A percentile compares a stretch with the other conserved stretches of the same genome.
phyloP scores from a whole-genome alignment of 2,888 invertebrate species.

The Scaptomyza reducta region DNA sequence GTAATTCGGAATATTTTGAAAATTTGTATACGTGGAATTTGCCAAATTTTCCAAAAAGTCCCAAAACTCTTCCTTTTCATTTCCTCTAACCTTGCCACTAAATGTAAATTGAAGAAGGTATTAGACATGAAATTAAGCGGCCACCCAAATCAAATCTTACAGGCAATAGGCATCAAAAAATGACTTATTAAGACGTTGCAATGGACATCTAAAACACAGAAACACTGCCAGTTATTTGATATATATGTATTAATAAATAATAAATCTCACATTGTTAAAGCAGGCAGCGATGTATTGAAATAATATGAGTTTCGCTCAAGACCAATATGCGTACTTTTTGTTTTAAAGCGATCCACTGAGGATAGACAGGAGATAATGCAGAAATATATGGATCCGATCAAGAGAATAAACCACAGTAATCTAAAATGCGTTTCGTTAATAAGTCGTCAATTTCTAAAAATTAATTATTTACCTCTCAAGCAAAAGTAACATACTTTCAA shows the following conservation, averaged over 20 bases:
- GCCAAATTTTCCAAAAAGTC: conserved; percentile 82
- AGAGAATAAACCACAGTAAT: conserved; percentile 75
- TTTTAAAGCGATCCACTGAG: conserved; percentile 80
- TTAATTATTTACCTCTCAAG: conserved; percentile 67
- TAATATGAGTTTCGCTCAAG: conserved; percentile 82
- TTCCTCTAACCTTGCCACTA: conserved; percentile 39
- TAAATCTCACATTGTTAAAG: conserved; percentile 73
- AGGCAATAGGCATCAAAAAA: conserved; percentile 73
- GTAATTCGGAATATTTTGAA: conserved; percentile 77
- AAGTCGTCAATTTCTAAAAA: not conserved
- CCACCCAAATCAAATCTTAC: conserved; percentile 45
- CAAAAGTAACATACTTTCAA: conserved; percentile 58
- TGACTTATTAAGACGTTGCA: conserved; percentile 71
- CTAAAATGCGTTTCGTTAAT: conserved; percentile 36
- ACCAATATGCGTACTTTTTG: conserved; percentile 82
- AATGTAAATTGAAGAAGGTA: not conserved
- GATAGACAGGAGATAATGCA: conserved; percentile 78
- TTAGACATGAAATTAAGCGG: not conserved
- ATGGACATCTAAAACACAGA: conserved; percentile 65
- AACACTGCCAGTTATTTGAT: not conserved
- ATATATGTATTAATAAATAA: not conserved
- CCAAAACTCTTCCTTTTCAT: conserved; percentile 43
- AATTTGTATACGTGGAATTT: conserved; percentile 83
- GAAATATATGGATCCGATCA: conserved; percentile 71
- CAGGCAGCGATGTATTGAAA: conserved; percentile 82